A percentile compares a stretch with the other conserved stretches of the same genome.
Conservation (phyloP, 2,113 vertebrate species). For the Chaetura pelagica region DNA sequence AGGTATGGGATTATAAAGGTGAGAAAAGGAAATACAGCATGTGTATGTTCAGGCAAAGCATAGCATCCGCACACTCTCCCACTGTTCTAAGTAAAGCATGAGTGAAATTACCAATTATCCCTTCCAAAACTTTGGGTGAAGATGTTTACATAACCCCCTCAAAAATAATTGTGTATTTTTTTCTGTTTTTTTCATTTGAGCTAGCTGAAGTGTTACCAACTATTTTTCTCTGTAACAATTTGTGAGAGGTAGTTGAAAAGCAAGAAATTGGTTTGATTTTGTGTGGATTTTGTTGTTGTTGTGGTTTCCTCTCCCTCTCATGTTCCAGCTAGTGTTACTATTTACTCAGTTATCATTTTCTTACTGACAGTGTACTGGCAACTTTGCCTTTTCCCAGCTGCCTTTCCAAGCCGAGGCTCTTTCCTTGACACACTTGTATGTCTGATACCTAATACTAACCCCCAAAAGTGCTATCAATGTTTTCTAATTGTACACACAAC, state of each 20-base stretch:
- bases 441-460: neutral
- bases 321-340: neutral
- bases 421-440: neutral
- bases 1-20: neutral
- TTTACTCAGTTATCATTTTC: neutral
- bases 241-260: neutral
- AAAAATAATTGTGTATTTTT: neutral
- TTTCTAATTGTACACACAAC: neutral
- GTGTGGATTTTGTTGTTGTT: too few relatives aligned
- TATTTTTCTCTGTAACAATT: neutral
- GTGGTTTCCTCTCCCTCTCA: too few relatives aligned
- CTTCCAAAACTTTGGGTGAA: neutral
- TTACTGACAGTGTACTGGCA: neutral
- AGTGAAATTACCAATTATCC: neutral
- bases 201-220: neutral
- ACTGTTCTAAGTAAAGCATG: neutral
- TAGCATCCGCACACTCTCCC: neutral
- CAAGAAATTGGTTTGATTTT: neutral
- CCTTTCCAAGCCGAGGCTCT: neutral
- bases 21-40: neutral
- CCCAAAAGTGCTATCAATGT: neutral
- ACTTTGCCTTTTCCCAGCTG: neutral
- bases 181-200: neutral
- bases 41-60: neutral
- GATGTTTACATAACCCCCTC: neutral